Evolutionary conservation across 2,113 vertebrate species (phyloP), one percentile per base, ranked within the genome.

Genomic region (Pica pica): DNA sequence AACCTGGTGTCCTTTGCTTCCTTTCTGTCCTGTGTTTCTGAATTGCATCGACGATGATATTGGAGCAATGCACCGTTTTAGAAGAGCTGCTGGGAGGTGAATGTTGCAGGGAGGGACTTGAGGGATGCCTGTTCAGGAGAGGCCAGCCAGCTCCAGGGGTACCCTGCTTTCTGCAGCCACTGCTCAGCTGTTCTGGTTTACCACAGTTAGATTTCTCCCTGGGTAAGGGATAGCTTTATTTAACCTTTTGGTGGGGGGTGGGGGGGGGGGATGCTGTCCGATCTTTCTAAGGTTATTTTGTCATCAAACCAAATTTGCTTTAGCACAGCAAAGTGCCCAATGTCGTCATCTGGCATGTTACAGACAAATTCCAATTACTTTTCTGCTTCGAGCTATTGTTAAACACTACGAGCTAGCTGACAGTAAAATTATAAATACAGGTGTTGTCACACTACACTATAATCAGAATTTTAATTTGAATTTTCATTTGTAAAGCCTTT

Each of bases 351-450:
- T 98, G 98, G 98, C 98, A 98, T 98, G 98, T 98, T 98, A 97
- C 98, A 98, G 98, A 98, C 98, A 98, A 98, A 98, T 98, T 98
- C 98, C 98, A 98, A 98, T 98, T 98, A 98, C 98, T 98, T 98
- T 98, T 97, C 98, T 98, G 96, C 98, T 98, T 98, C 83, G 73
- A 96, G 98, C 98, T 98, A 98, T 98, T 98, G 98, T 98, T 98
- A 98, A 98, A 98, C 97, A 98, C 97, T 98, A 98, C 97, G 61
- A 98, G 98, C 98, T 98, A 98, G 98, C 98, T 98, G 98, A 98
- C 98, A 98, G 98, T 98, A 98, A 98, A 98, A 98, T 98, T 98
- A 98, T 98, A 98, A 98, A 98, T 98, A 98, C 98, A 98, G 98
- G 98, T 98, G 98, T 98, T 98, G 98, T 98, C 98, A 98, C 98